Evolutionary conservation across 2,888 invertebrate genomes (phyloP), one percentile per base, ranked within the genome.

Genomic region (Drosophila pseudotakahashii): DNA sequence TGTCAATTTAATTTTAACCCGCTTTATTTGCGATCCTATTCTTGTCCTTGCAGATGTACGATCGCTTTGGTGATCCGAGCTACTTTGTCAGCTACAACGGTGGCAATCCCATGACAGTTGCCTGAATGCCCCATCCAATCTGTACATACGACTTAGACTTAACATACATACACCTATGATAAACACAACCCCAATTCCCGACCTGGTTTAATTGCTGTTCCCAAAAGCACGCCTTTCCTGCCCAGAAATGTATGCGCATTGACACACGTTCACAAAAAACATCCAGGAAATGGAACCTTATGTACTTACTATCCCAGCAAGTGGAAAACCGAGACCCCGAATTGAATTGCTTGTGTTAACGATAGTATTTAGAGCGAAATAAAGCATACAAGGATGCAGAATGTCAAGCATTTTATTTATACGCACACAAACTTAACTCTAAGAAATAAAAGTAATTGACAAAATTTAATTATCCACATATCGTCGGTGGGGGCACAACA

Each of bases 41-140:
- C 62, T 57, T 82, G 71, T 76, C 77, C 63, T 81, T 90, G 13
- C 88, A 92, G 91, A 80, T 83, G 61, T 91, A 88, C 75, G 89
- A 89, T 85, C 91, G 90, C 58, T 91, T 91, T 74, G 91, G 91
- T 77, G 91, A 91, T 87, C 89, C 91, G n/a, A 85, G 89, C 63
- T 91, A 88, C 67, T 92, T 91, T 87, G 85, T 83, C 68, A 88
- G 86, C 73, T 90, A 86, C 62, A 90, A 84, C 71, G 90, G 89
- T 57, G 89, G 89, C 70, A 91, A 90, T 79, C 87, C 84, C 36
- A 91, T 92, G 81, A 91, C 90, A 54, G 91, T 91, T 74, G 91
- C 91, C 75, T 92, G 77, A 88, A 59, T 34, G 48, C 51, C 45
- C 57, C 23, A 48, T 53, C 50, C 55, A 63, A 59, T 66, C 23